These are phyloP conservation scores for Anniella stebbinsi DNA, from an alignment of 2,797 vertebrate genomes.

Conservation along the genomic window DNA sequence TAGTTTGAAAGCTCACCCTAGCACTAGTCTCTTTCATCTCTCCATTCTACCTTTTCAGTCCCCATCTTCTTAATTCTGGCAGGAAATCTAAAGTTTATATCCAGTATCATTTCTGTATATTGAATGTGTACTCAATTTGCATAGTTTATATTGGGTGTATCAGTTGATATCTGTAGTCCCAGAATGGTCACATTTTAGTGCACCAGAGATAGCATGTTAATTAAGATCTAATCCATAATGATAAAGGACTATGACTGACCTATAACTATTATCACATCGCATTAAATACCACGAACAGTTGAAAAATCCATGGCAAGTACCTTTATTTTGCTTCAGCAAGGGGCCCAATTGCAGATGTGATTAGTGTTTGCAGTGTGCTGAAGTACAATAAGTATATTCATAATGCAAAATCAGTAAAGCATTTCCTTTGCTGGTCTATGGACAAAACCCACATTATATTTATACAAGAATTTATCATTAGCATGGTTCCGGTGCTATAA, in stretches of 20 bases:
- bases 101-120: not conserved
- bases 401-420: not conserved
- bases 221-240: not conserved
- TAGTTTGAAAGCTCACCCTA: not conserved
- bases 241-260: not conserved
- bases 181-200: not conserved
- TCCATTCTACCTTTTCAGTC: not conserved
- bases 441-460: conserved; percentile 6
- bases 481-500: not conserved
- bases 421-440: not conserved
- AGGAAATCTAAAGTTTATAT: not conserved
- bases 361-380: not conserved
- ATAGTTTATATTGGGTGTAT: not conserved
- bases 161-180: not conserved
- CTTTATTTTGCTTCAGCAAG: not conserved
- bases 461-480: not conserved
- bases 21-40: not conserved
- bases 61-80: not conserved
- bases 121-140: not conserved
- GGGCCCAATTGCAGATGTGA: not conserved
- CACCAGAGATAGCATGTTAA: not conserved
- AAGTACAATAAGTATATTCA: not conserved
- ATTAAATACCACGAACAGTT: not conserved
- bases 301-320: not conserved
- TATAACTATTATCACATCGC: not conserved